A percentile compares a stretch with the other conserved stretches of the same genome.
Evolutionary conservation across 2,113 vertebrate species (phyloP).

Genomic region (Nycticorax nycticorax): DNA sequence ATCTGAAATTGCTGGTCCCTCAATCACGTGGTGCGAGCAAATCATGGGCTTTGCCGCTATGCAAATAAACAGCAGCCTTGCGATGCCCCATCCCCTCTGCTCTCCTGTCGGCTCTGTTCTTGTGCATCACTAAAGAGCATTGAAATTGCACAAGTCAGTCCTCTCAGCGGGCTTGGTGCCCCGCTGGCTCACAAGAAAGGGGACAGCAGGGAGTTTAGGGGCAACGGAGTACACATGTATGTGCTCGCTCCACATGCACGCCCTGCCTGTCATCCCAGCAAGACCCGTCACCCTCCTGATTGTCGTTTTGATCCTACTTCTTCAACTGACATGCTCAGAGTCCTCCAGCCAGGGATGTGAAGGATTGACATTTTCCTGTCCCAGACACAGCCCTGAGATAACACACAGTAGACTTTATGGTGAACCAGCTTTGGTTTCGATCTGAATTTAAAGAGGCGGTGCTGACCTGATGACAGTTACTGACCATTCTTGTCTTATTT

Average conservation of each 20-base stretch:
- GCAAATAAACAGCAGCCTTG: constrained; percentile 4
- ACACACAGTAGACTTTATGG: neutral
- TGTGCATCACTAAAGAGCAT: constrained; percentile 53
- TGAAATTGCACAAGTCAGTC: constrained; percentile 61
- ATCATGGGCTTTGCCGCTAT: neutral
- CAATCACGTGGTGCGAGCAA: neutral
- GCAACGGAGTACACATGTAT: constrained; percentile 56
- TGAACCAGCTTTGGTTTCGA: neutral
- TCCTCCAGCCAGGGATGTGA: neutral
- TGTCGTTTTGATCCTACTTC: constrained; percentile 52
- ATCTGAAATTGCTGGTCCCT: neutral
- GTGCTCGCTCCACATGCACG: constrained; percentile 30
- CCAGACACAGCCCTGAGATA: neutral
- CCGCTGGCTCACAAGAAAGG: constrained; percentile 51
- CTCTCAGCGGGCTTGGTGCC: neutral
- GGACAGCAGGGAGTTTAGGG: constrained; percentile 45
- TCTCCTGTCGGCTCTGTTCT: constrained; percentile 49
- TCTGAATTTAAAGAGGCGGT: neutral
- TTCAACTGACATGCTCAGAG: neutral
- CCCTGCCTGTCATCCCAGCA: constrained; percentile 60
- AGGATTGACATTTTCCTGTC: neutral
- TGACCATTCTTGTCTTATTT: neutral
- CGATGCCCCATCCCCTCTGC: neutral
- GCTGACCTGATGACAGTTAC: neutral
- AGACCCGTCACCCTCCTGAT: constrained; percentile 37